Conservation (phyloP, 2,113 vertebrate genomes). For the Morone chrysops region DNA sequence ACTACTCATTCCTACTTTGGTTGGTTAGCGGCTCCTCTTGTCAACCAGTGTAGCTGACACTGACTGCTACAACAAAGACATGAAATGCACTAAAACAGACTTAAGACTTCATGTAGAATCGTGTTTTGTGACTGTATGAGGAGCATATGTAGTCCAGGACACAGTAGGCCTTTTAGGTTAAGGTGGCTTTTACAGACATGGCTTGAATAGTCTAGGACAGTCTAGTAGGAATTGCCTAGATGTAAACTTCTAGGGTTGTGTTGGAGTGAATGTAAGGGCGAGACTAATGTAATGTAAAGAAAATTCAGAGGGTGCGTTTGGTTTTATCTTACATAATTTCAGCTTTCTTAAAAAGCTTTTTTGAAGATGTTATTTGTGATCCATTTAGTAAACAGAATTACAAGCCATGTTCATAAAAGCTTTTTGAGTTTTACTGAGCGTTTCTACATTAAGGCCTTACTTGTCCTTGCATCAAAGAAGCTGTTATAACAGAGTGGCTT, state of each 20-base stretch:
- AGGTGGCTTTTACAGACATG: slow-evolving; percentile 24
- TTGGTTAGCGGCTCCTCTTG: background rate
- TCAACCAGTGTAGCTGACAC: background rate
- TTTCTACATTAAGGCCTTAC: background rate
- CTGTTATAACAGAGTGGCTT: background rate
- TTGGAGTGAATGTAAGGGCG: background rate
- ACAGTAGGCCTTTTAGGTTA: background rate
- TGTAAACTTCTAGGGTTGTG: background rate
- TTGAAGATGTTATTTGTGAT: background rate
- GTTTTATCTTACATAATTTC: background rate
- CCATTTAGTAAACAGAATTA: background rate
- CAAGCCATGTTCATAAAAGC: slow-evolving; percentile 38
- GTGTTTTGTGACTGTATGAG: background rate
- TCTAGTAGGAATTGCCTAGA: background rate
- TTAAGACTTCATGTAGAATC: too few species aligned
- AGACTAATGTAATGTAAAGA: background rate
- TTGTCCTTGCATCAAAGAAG: background rate
- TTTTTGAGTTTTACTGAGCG: background rate
- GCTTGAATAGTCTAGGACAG: slow-evolving; percentile 14
- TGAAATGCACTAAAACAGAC: background rate
- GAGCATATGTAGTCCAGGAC: background rate
- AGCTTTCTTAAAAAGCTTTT: background rate
- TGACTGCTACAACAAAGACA: background rate
- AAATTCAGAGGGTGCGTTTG: background rate
- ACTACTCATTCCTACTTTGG: background rate